Conservation (phyloP, 2,797 vertebrate species). For the Oreonectes daqikongensis region DNA sequence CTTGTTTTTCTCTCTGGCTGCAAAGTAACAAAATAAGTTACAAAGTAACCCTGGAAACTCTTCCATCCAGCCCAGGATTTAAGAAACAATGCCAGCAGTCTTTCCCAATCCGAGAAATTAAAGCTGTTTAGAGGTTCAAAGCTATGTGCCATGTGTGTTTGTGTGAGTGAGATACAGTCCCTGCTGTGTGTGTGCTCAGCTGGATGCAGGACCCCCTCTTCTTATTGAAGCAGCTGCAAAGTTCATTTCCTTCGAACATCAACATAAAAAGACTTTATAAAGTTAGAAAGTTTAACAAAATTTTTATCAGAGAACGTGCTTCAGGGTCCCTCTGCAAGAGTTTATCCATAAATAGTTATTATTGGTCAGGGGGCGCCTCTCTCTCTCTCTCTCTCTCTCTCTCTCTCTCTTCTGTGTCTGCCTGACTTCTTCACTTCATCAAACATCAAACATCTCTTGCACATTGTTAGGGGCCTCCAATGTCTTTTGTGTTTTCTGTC, state of each 20-base stretch:
- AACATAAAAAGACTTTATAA: constrained; percentile 1
- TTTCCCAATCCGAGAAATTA: constrained; percentile 58
- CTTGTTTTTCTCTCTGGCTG: constrained; percentile 12
- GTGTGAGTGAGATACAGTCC: constrained; percentile 22
- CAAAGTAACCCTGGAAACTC: constrained; percentile 52
- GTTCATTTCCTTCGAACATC: constrained; percentile 45
- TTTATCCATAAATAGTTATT: constrained; percentile 31
- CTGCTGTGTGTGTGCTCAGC: constrained; percentile 29
- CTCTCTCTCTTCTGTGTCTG: neutral
- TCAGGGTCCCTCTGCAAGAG: neutral
- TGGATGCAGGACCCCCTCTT: constrained; percentile 43
- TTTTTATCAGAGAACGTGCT: neutral
- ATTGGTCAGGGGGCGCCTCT: neutral
- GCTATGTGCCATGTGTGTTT: constrained; percentile 13
- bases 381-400: neutral
- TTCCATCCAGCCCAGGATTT: constrained; percentile 44
- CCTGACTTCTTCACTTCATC: neutral
- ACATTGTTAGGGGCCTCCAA: neutral
- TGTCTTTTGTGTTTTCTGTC: neutral
- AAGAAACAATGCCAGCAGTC: constrained; percentile 70
- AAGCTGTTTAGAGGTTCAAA: constrained; percentile 54
- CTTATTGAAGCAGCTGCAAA: constrained; percentile 65
- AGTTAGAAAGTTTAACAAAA: too few species aligned
- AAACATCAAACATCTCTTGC: neutral
- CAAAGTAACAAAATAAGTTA: constrained; percentile 11